These are phyloP conservation scores for Okamejei kenojei DNA, from an alignment of 2,797 vertebrate species.

Conservation along the genomic window DNA sequence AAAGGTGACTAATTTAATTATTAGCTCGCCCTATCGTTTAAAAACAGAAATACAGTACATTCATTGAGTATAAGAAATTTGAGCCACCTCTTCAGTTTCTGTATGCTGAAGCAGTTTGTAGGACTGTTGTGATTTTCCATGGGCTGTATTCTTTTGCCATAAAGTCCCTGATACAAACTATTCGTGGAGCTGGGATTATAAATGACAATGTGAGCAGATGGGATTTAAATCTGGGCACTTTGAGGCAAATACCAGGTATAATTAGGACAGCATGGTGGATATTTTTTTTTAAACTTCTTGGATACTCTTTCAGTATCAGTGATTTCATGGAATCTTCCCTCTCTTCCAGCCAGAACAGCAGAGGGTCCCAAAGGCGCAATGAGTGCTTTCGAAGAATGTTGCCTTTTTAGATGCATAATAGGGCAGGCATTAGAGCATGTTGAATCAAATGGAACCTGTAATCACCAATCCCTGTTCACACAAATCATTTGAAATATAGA, in stretches of 20 bases:
- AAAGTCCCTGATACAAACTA: conserved; percentile 23
- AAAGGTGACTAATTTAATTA: conserved; percentile 92
- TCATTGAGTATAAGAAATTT: conserved; percentile 96
- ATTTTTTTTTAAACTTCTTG: background rate
- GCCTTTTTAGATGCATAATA: conserved; percentile 58
- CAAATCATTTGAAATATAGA: conserved; percentile 57
- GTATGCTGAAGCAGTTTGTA: conserved; percentile 20
- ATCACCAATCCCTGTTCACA: conserved; percentile 68
- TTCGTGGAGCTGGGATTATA: background rate
- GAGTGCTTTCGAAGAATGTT: conserved; percentile 57
- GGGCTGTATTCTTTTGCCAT: conserved; percentile 7
- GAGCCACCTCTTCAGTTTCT: conserved; percentile 66
- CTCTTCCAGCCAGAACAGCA: background rate
- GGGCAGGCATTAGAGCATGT: conserved; percentile 60
- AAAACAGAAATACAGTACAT: conserved; percentile 98
- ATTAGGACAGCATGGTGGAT: background rate
- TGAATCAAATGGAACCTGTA: conserved; percentile 52
- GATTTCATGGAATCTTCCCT: background rate
- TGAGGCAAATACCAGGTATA: conserved; percentile 2
- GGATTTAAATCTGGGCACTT: background rate
- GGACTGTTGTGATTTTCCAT: background rate
- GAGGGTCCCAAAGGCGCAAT: conserved; percentile 39
- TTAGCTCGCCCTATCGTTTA: conserved; percentile 84
- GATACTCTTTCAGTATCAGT: background rate
- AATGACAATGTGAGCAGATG: background rate